Base-by-base conservation (phyloP, 2,888 invertebrate genomes). In the Drosophila anomalipes region DNA sequence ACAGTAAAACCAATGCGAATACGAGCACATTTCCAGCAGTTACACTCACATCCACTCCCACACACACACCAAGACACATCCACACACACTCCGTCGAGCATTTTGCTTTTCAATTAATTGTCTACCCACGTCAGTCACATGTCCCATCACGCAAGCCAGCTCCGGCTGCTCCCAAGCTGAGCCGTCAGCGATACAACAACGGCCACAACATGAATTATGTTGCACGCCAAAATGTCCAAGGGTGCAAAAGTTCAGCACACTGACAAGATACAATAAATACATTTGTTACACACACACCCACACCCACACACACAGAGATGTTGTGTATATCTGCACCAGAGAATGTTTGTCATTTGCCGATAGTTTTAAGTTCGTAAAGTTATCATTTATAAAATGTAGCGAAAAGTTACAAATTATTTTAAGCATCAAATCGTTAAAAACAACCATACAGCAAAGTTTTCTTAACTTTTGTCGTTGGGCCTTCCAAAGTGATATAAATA, bases 41-140 rank as follows among this genome's bases (percentile, higher is more conserved):
- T 28, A 39, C 51, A 41, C 58, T 33, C 57, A 14, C 53, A 33
- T 12, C 26, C 57, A 14, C 53, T 28, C 14, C 26, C 33, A 49
- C 53, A 35, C 60, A 35, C 19, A 51, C 44, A 41, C 32, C 22
- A 16, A 52, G 12, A 28, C 4, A n/a, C 51, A 37, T 26, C 19
- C 47, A 44, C 33, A 19, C 22, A 41, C 39, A 47, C 14, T 47
- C 16, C 26, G 39, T 58, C 66, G 47, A 63, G 67, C 74, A 70
- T 72, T 83, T 74, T 80, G 78, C 74, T 85, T 49, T 49, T 84
- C 87, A 89, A 86, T 86, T 86, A 86, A 86, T 86, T 86, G 87
- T 86, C 77, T 89, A 83, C 89, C 84, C 85, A 81, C 79, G 89
- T 86, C 89, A 89, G 72, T 77, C 86, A 77, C 71, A 80, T 76